phyloP scores from a whole-genome alignment of 2,888 invertebrate genomes.

The Agrotis puta region DNA sequence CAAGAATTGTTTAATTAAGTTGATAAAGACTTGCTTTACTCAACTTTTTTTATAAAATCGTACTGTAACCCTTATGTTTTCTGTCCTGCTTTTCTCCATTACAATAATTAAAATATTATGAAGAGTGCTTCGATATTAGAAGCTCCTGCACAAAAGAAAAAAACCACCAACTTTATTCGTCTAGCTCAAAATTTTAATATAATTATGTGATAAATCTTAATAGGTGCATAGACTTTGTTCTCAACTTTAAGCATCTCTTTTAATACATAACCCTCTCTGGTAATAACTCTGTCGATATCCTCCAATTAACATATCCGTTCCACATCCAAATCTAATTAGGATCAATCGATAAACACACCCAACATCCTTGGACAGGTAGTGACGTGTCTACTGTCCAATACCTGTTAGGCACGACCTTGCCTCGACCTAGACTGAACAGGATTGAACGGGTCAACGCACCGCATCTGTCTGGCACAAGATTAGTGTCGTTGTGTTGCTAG shows the following conservation, averaged over 20 bases:
- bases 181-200: no score
- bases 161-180: no score
- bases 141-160: no score
- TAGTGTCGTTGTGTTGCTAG: slow-evolving; percentile 48
- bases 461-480: slow-evolving; percentile 58
- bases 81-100: not conserved
- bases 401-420: slow-evolving; percentile 75
- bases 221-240: not conserved
- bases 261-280: not conserved
- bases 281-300: not conserved
- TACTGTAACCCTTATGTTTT: no score
- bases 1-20: not conserved
- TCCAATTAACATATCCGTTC: slow-evolving; percentile 29
- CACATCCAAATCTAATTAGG: slow-evolving; percentile 36
- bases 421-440: slow-evolving; percentile 75
- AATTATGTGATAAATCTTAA: no score
- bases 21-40: not conserved
- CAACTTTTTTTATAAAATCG: no score
- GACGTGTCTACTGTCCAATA: slow-evolving; percentile 62
- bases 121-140: no score
- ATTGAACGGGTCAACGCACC: slow-evolving; percentile 72
- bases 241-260: not conserved
- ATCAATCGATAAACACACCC: slow-evolving; percentile 22
- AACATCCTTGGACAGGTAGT: slow-evolving; percentile 61
- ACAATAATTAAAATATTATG: no score